Conservation (phyloP, 2,888 invertebrate genomes). For the Xiphydria camelus region DNA sequence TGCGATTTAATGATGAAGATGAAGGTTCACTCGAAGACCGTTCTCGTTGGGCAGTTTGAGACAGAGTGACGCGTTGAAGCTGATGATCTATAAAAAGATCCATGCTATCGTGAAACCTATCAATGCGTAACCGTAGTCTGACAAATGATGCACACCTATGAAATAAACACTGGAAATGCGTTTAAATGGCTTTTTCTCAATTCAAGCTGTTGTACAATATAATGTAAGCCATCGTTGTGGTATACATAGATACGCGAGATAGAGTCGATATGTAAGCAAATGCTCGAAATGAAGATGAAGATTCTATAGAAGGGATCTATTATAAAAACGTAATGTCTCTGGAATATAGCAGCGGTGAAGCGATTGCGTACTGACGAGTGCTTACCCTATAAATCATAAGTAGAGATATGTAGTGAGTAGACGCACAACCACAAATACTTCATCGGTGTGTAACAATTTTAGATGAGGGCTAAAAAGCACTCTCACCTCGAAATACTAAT, state of each 20-base stretch:
- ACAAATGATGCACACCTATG: background rate
- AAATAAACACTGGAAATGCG: background rate
- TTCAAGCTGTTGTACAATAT: too few relatives aligned
- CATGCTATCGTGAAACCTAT: background rate
- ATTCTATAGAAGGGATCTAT: too few relatives aligned
- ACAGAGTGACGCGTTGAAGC: background rate
- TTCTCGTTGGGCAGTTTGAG: background rate
- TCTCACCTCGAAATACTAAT: too few relatives aligned
- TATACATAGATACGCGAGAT: too few relatives aligned
- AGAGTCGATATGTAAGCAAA: too few relatives aligned
- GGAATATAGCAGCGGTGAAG: conserved; percentile 26
- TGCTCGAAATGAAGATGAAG: too few relatives aligned
- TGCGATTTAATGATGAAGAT: background rate
- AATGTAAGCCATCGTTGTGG: too few relatives aligned
- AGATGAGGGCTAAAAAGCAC: too few relatives aligned
- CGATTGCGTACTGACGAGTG: conserved; percentile 44
- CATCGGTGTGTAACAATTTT: conserved; percentile 12
- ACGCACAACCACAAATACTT: conserved; percentile 49
- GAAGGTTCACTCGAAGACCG: background rate
- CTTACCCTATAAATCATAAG: conserved; percentile 55
- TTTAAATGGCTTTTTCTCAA: too few relatives aligned
- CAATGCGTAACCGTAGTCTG: background rate
- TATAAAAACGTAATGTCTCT: too few relatives aligned
- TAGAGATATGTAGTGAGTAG: too few relatives aligned
- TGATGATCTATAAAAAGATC: background rate